Percentiles rank a stretch among this genome's conserved stretches.
Evolutionary conservation across 2,888 invertebrate species (phyloP).

Genomic region (Byasa hedistus): DNA sequence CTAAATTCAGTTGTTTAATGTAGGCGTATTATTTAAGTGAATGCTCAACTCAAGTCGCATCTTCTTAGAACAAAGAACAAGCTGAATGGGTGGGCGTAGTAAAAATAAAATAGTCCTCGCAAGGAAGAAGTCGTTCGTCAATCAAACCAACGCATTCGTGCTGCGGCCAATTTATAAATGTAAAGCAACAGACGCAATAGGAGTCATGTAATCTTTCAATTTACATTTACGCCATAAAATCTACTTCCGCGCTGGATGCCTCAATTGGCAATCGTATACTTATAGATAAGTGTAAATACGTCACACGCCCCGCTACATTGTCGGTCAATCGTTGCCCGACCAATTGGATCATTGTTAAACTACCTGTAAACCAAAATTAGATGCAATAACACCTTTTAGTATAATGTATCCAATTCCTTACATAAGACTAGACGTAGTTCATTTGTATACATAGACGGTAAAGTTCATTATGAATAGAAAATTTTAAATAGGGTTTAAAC

Average conservation of each 20-base stretch:
- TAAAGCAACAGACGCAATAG: slow-evolving; percentile 5
- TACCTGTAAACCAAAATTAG: slow-evolving; percentile 15
- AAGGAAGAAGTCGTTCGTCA: neutral
- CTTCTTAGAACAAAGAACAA: too few species aligned
- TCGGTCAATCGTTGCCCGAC: slow-evolving; percentile 14
- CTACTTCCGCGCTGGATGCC: slow-evolving; percentile 17
- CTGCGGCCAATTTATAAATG: neutral
- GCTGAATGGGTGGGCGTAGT: neutral
- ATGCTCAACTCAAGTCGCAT: too few species aligned
- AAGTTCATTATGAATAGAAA: too few species aligned
- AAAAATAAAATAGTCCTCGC: neutral
- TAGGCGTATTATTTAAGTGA: too few species aligned
- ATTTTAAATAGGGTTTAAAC: too few species aligned
- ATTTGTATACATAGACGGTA: neutral
- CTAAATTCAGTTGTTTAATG: too few species aligned
- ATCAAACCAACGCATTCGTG: slow-evolving; percentile 1
- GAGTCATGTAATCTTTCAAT: slow-evolving; percentile 23
- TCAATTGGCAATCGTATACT: slow-evolving; percentile 13
- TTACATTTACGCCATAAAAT: slow-evolving; percentile 22
- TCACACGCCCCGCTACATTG: slow-evolving; percentile 21
- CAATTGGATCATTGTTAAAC: slow-evolving; percentile 23
- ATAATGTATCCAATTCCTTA: neutral
- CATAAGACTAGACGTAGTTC: neutral
- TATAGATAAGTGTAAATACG: slow-evolving; percentile 1
- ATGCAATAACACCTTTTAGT: neutral